A percentile compares a stretch with the other conserved stretches of the same genome.
phyloP scores from a whole-genome alignment of 2,797 vertebrate genomes.

The Okamejei kenojei region DNA sequence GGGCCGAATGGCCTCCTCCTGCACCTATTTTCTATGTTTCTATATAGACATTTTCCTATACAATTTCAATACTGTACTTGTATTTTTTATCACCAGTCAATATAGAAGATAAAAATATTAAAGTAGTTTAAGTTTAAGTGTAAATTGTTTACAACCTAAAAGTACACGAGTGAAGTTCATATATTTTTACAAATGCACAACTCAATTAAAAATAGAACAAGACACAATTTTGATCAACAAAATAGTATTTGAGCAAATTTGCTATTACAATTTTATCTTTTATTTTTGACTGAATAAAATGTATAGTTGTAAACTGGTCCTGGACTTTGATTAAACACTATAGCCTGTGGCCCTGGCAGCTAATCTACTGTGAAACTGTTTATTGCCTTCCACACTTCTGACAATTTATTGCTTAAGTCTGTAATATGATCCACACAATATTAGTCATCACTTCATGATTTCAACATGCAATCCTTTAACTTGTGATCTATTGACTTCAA shows the following conservation, averaged over 20 bases:
- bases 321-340: constrained; percentile 24
- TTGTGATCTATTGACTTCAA: background rate
- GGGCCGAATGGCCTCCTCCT: too few species aligned
- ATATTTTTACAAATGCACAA: background rate
- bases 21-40: too few species aligned
- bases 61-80: background rate
- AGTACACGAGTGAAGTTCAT: background rate
- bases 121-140: background rate
- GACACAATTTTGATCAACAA: background rate
- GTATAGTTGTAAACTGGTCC: constrained; percentile 17
- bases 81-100: background rate
- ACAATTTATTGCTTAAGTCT: constrained; percentile 28
- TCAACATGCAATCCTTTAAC: background rate
- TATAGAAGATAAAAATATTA: background rate
- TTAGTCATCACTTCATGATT: background rate
- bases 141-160: background rate
- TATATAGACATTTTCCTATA: background rate
- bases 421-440: constrained; percentile 8
- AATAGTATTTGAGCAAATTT: constrained; percentile 9
- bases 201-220: background rate
- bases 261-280: background rate
- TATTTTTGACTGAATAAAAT: background rate
- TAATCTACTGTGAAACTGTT: constrained; percentile 30
- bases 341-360: constrained; percentile 23
- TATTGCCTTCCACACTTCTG: constrained; percentile 30